Evolutionary conservation across 53 echinoderm and acorn worm genomes (phyloP).

Genomic region (Henricia sp.): DNA sequence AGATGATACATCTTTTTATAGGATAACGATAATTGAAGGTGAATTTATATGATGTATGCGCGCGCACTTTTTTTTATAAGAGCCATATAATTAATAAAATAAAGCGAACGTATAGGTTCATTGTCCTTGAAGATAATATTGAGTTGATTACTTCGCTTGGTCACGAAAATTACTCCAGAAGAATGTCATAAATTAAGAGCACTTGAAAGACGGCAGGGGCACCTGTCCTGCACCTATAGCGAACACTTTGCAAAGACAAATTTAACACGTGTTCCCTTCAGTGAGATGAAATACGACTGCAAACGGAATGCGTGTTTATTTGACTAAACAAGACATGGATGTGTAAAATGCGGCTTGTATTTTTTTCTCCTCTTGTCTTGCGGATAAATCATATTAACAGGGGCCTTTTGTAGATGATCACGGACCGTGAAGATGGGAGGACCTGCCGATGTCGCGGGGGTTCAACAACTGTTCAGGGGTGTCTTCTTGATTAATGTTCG

Average conservation of each 20-base stretch:
- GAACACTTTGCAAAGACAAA: constrained; percentile 9
- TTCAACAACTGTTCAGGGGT: too few relatives aligned
- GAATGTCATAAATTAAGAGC: constrained; percentile 10
- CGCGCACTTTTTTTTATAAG: too few relatives aligned
- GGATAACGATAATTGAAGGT: too few relatives aligned
- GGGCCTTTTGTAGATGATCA: neutral
- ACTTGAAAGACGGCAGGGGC: constrained; percentile 12
- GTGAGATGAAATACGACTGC: constrained; percentile 29
- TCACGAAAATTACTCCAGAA: constrained; percentile 7
- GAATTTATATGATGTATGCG: too few relatives aligned
- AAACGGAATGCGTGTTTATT: constrained; percentile 43
- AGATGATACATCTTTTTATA: too few relatives aligned
- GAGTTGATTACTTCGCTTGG: neutral
- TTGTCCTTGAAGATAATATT: neutral
- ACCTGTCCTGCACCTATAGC: constrained; percentile 25
- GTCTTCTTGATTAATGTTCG: constrained; percentile 21
- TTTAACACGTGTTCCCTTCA: constrained; percentile 22
- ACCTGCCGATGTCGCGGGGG: neutral
- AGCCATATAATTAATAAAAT: neutral
- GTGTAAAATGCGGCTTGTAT: constrained; percentile 17
- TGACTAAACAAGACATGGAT: constrained; percentile 30
- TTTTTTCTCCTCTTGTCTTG: constrained; percentile 7
- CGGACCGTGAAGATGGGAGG: neutral
- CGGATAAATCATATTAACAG: constrained; percentile 11
- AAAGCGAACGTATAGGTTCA: neutral